A percentile compares a stretch with the other conserved stretches of the same genome.
These are phyloP conservation scores for Nymphalis io DNA, from an alignment of 1,140 invertebrate species.

Conservation along the genomic window DNA sequence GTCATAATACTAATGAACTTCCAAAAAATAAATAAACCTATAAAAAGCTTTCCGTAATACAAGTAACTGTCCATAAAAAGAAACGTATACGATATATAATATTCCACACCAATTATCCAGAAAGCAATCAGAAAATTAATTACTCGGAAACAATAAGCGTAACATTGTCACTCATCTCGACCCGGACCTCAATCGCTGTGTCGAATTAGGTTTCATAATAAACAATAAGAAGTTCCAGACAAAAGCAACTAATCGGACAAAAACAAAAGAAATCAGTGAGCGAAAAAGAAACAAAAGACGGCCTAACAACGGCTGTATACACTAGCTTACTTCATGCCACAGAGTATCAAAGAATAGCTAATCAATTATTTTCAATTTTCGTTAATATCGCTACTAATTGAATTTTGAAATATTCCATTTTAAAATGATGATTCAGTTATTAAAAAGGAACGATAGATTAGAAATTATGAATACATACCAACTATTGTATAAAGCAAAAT, in stretches of 20 bases:
- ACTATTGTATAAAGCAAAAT: too few species aligned
- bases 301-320: constrained; percentile 25
- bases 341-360: constrained; percentile 5
- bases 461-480: too few species aligned
- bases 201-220: constrained; percentile 39
- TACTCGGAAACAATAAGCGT: constrained; percentile 29
- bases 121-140: constrained; percentile 33
- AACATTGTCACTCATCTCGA: constrained; percentile 24
- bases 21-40: too few species aligned
- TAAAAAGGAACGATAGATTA: too few species aligned
- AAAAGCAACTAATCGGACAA: constrained; percentile 46
- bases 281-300: constrained; percentile 42
- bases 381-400: not conserved
- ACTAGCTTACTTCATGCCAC: constrained; percentile 17
- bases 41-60: too few species aligned
- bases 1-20: too few species aligned
- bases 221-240: constrained; percentile 41
- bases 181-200: constrained; percentile 27
- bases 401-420: too few species aligned
- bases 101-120: not conserved
- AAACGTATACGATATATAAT: too few species aligned
- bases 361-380: not conserved
- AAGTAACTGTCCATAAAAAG: too few species aligned
- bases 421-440: too few species aligned
- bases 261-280: constrained; percentile 46